These are phyloP conservation scores for Alcedo atthis DNA, from an alignment of 2,797 vertebrate species.

Conservation along the genomic window DNA sequence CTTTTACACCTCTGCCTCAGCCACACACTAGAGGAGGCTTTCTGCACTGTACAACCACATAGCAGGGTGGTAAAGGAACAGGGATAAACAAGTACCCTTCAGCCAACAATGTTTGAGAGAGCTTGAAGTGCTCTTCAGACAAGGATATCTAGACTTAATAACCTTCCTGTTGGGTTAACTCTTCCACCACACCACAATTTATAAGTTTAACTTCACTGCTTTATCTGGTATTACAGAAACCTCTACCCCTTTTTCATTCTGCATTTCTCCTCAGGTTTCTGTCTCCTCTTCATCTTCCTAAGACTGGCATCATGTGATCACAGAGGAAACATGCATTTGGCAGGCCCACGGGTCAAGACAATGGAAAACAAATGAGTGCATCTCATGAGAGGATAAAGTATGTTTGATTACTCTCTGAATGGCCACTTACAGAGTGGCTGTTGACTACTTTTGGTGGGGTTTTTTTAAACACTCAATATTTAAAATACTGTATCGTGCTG, in stretches of 20 bases:
- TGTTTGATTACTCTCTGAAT: not conserved
- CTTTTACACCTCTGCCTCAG: not conserved
- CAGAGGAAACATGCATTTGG: not conserved
- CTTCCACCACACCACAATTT: not conserved
- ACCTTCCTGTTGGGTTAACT: not conserved
- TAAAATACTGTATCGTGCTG: not conserved
- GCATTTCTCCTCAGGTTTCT: not conserved
- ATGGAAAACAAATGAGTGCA: not conserved
- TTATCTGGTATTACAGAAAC: not conserved
- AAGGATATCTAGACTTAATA: not conserved
- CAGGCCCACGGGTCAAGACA: conserved; percentile 5
- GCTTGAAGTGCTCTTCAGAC: not conserved
- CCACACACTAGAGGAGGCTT: not conserved
- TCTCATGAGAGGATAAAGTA: not conserved
- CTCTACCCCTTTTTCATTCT: not conserved
- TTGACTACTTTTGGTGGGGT: not conserved
- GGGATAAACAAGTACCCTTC: not conserved
- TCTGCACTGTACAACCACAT: not conserved
- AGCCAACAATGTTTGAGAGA: not conserved
- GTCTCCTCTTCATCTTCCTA: not conserved
- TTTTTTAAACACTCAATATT: not conserved
- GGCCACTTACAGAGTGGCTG: not conserved
- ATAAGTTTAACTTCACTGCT: not conserved
- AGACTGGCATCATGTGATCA: not conserved
- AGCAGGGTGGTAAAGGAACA: not conserved